These are phyloP conservation scores for Lepisosteus oculatus DNA, from an alignment of 2,113 vertebrate genomes.

Conservation along the genomic window DNA sequence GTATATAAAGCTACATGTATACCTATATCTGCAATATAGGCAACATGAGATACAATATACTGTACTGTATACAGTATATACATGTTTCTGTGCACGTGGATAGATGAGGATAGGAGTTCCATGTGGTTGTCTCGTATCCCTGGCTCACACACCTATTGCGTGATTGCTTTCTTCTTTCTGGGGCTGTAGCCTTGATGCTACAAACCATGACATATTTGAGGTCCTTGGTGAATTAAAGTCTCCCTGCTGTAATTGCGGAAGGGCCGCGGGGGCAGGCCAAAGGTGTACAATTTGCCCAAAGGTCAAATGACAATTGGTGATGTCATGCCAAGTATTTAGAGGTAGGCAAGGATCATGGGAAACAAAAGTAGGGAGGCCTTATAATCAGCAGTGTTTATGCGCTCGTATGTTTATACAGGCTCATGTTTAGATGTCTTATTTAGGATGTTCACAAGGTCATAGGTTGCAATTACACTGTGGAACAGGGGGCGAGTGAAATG, in stretches of 20 bases:
- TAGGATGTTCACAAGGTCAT: conserved; percentile 54
- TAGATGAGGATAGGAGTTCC: background rate
- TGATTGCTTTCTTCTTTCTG: conserved; percentile 15
- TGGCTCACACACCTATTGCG: conserved; percentile 12
- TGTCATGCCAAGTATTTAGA: conserved; percentile 35
- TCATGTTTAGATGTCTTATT: conserved; percentile 56
- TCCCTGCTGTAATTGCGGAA: conserved; percentile 49
- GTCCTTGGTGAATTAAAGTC: conserved; percentile 33
- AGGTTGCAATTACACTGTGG: conserved; percentile 52
- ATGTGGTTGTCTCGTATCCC: background rate
- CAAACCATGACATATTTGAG: conserved; percentile 29
- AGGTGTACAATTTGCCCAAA: conserved; percentile 42
- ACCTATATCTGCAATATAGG: no score
- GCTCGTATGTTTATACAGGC: conserved; percentile 37
- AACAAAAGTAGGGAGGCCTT: conserved; percentile 17
- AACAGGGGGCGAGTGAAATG: conserved; percentile 42
- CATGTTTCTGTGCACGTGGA: background rate
- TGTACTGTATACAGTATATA: background rate
- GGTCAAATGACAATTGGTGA: conserved; percentile 50
- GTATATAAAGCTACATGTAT: no score
- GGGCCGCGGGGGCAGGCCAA: conserved; percentile 38
- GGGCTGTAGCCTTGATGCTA: conserved; percentile 35
- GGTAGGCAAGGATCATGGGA: conserved; percentile 28
- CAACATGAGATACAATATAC: no score
- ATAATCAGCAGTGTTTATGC: conserved; percentile 26